These are phyloP conservation scores for Campoletis sonorensis DNA, from an alignment of 1,140 invertebrate genomes.

Conservation along the genomic window DNA sequence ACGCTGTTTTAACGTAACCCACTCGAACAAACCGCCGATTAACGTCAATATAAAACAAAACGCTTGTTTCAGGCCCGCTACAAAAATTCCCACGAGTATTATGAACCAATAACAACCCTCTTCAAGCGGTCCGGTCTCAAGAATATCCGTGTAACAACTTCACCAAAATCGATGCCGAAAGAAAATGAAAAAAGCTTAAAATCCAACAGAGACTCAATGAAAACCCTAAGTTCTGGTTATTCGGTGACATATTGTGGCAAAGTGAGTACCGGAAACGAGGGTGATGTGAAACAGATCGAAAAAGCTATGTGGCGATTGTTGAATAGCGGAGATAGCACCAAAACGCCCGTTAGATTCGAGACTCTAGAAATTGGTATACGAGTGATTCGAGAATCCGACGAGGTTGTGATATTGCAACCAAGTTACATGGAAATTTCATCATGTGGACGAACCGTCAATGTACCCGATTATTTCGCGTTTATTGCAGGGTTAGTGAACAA, in stretches of 20 bases:
- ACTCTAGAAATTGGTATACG: conserved; percentile 77
- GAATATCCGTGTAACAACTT: conserved; percentile 57
- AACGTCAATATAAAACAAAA: neutral
- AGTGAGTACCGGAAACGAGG: conserved; percentile 72
- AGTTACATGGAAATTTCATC: conserved; percentile 82
- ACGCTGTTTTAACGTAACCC: neutral
- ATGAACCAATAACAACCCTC: conserved; percentile 68
- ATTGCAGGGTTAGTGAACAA: conserved; percentile 78
- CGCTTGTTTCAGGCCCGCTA: conserved; percentile 60
- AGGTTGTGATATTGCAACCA: conserved; percentile 76
- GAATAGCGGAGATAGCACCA: conserved; percentile 60
- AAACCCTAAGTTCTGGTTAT: conserved; percentile 69
- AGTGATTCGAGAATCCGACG: conserved; percentile 68
- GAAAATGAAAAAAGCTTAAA: neutral
- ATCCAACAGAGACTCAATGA: conserved; percentile 39
- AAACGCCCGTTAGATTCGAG: conserved; percentile 74
- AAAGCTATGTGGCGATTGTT: conserved; percentile 73
- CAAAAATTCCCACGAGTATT: conserved; percentile 66
- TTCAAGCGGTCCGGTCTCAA: conserved; percentile 66
- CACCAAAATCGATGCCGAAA: conserved; percentile 44
- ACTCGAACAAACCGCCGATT: too few relatives aligned
- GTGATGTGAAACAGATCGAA: conserved; percentile 79
- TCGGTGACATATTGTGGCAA: conserved; percentile 74
- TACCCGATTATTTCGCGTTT: conserved; percentile 80
- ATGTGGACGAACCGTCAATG: conserved; percentile 78